Evolutionary conservation across 2,797 vertebrate species (phyloP), one percentile per base, ranked within the genome.

Genomic region (Schizopygopsis pylzovi): DNA sequence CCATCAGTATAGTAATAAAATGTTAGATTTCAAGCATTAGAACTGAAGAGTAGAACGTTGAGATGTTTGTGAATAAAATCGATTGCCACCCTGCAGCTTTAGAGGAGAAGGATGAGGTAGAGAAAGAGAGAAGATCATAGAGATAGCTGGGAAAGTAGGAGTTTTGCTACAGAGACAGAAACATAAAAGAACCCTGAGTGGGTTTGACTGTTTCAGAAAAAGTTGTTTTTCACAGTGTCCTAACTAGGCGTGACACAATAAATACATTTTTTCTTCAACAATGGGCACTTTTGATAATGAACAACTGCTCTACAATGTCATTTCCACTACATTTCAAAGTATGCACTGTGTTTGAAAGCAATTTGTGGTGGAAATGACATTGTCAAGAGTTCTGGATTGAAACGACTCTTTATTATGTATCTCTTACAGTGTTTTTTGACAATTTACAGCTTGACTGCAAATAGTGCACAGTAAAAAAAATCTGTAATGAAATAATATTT

Each of bases 51-150:
- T 75, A 61, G n/a, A 61, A 63, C 63, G 37, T 22, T 59, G 16
- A 59, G 49, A 82, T 82, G 37, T 54, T 56, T 47, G 70, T 76
- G 20, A 88, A 70, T 54, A 61, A 52, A 73, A 47, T 54, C 77
- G 75, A 87, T 78, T 88, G 79, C 33, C 71, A 68, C 72, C 82
- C 85, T 82, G 52, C 76, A 16, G 76, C 70, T 79, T 83, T 81
- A 37, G 80, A 82, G 59, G 59, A 52, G 11, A 52, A 1, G 3
- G 85, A 81, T n/a, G 68, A 3, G 1, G 85, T 73, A 79, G 8
- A 77, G 78, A 75, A 87, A 91, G 91, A 90, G 71, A 92, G 83
- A 86, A 91, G 79, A 43, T 91, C 56, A 13, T 87, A 85, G 49
- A 92, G 86, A 85, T 86, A 85, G 20, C 81, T 65, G 81, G 88